Conservation (phyloP, 2,113 vertebrate species). For the Eonycteris spelaea region DNA sequence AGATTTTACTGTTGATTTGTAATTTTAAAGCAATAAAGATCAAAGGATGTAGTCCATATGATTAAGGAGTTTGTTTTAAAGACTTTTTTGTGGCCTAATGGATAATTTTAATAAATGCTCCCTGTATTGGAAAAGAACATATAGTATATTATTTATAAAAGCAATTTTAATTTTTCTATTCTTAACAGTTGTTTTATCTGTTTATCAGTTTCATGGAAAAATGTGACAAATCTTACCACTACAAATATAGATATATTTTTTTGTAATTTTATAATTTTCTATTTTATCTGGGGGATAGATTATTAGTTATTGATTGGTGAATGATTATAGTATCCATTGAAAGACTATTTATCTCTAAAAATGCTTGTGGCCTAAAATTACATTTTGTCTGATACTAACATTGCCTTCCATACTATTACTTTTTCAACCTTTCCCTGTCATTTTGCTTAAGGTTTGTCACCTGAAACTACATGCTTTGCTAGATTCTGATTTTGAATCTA, state of each 20-base stretch:
- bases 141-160: background rate
- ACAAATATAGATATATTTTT: background rate
- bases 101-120: background rate
- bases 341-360: slow-evolving; percentile 3
- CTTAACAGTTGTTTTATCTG: background rate
- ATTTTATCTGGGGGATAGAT: background rate
- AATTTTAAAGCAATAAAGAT: slow-evolving; percentile 6
- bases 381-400: background rate
- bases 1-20: background rate
- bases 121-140: background rate
- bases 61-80: background rate
- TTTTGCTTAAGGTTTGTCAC: slow-evolving; percentile 30
- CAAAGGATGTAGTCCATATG: background rate
- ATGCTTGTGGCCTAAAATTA: background rate
- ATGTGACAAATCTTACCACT: background rate
- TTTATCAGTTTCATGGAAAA: slow-evolving; percentile 6
- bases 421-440: background rate
- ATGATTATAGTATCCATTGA: background rate
- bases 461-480: background rate
- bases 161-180: background rate
- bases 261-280: slow-evolving; percentile 12
- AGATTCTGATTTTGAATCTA: background rate
- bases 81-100: background rate
- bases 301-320: background rate
- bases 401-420: background rate